phyloP scores from a whole-genome alignment of 2,797 vertebrate species.

The Rhodeus uyekii region DNA sequence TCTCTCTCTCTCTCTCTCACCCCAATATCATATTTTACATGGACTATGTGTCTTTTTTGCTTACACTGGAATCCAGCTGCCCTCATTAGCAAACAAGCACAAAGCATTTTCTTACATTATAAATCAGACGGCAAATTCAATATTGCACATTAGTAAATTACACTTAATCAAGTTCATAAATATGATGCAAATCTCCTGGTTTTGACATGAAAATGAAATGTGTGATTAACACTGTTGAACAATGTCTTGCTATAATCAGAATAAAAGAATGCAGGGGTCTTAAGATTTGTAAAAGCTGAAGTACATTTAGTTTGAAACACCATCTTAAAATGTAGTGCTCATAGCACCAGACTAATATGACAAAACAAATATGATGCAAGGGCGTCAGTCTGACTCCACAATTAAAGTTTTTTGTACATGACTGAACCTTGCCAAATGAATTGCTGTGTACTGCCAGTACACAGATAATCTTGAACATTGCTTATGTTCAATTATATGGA shows the following conservation, averaged over 20 bases:
- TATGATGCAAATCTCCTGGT: background rate
- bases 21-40: conserved; percentile 8
- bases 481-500: background rate
- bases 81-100: background rate
- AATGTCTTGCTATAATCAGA: background rate
- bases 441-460: too few species aligned
- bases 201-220: background rate
- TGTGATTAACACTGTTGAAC: background rate
- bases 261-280: background rate
- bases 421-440: background rate
- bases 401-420: background rate
- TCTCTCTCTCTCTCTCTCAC: conserved; percentile 8
- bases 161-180: background rate
- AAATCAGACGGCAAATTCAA: conserved; percentile 4
- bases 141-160: background rate
- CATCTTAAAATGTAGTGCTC: background rate
- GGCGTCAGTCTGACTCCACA: background rate
- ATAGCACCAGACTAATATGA: background rate
- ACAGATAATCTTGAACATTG: too few species aligned
- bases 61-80: background rate
- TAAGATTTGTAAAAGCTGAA: background rate
- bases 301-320: background rate
- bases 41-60: background rate
- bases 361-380: background rate
- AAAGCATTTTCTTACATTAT: background rate